phyloP scores from a whole-genome alignment of 2,113 vertebrate species.

The Phyllostomus discolor region DNA sequence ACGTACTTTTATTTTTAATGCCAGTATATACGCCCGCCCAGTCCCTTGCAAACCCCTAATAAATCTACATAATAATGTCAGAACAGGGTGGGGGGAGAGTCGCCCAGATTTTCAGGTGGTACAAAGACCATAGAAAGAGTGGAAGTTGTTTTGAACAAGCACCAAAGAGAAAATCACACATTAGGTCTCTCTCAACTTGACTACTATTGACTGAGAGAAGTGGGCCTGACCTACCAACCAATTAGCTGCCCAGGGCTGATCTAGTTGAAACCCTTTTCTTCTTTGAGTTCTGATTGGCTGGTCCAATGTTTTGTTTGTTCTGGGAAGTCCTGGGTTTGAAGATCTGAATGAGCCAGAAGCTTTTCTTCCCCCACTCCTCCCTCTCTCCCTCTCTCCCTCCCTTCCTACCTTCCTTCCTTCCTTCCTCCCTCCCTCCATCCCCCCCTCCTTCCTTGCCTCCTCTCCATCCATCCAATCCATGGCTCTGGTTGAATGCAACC shows the following conservation, averaged over 20 bases:
- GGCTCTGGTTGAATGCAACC: not conserved
- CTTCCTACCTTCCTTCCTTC: no score
- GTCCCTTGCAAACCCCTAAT: not conserved
- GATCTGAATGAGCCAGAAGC: not conserved
- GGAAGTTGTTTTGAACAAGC: not conserved
- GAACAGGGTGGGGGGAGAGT: not conserved
- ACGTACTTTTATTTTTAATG: not conserved
- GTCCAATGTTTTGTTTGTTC: not conserved
- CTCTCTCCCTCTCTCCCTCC: no score
- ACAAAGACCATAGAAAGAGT: rapidly evolving
- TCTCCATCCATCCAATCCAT: no score
- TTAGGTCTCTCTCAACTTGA: not conserved
- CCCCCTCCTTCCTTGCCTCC: not conserved
- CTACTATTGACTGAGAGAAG: not conserved
- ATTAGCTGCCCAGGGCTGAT: not conserved
- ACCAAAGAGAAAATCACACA: not conserved
- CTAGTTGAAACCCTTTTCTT: not conserved
- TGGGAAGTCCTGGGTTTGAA: not conserved
- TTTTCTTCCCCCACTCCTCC: not conserved
- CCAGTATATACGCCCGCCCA: rapidly evolving
- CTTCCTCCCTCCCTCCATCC: no score
- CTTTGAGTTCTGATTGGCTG: not conserved
- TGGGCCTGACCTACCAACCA: not conserved
- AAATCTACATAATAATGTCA: no score
- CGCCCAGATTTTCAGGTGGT: not conserved